These are phyloP conservation scores for Magallana angulata DNA, from an alignment of 1,140 invertebrate genomes.

Conservation along the genomic window DNA sequence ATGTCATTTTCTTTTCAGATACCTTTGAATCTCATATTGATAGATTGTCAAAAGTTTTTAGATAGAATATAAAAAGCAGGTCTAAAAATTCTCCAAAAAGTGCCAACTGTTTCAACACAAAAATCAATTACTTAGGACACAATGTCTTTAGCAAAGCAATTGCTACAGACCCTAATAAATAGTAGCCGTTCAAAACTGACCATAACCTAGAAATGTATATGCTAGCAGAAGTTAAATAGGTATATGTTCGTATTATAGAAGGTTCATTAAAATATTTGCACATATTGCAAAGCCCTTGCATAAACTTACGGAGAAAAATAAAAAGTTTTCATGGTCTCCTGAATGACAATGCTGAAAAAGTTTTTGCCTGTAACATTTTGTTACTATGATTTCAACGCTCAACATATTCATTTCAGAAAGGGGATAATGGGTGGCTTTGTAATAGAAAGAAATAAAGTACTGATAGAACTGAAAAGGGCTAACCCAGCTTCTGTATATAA, in stretches of 20 bases:
- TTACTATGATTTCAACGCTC: slow-evolving; percentile 14
- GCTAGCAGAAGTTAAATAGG: slow-evolving; percentile 29
- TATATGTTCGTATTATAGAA: slow-evolving; percentile 41
- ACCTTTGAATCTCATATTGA: slow-evolving; percentile 56
- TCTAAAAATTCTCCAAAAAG: slow-evolving; percentile 50
- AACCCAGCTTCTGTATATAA: no score
- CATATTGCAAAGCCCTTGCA: slow-evolving; percentile 29
- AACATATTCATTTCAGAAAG: not conserved
- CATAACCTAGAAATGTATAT: slow-evolving; percentile 15
- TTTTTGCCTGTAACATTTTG: slow-evolving; percentile 14
- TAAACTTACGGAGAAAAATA: not conserved
- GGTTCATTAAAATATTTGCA: slow-evolving; percentile 36
- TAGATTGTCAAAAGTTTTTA: slow-evolving; percentile 52
- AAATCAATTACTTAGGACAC: slow-evolving; percentile 40
- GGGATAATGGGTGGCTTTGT: slow-evolving; percentile 35
- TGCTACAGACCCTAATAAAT: slow-evolving; percentile 43
- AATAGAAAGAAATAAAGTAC: not conserved
- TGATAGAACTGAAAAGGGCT: no score
- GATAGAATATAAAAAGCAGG: slow-evolving; percentile 42
- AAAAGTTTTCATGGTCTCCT: no score
- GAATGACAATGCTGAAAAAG: not conserved
- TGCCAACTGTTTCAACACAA: not conserved
- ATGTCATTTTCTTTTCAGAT: slow-evolving; percentile 53
- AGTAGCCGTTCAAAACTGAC: slow-evolving; percentile 39
- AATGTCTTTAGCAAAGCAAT: slow-evolving; percentile 32